These are phyloP conservation scores for Drepana arcuata DNA, from an alignment of 1,140 invertebrate genomes.

Conservation along the genomic window DNA sequence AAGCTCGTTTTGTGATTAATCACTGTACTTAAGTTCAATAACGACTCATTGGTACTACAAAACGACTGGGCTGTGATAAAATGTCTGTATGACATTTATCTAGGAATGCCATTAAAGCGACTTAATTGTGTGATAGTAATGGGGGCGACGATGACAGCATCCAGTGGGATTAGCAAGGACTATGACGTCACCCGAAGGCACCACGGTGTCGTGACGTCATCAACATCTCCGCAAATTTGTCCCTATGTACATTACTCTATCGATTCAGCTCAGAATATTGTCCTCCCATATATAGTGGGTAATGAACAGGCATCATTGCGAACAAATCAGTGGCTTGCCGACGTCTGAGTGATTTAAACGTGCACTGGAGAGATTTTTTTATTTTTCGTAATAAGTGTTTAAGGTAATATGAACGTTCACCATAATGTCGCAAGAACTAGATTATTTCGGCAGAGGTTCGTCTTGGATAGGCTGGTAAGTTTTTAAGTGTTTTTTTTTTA, in stretches of 20 bases:
- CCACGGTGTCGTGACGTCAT: slow-evolving; percentile 44
- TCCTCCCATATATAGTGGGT: slow-evolving; percentile 11
- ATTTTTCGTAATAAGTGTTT: slow-evolving; percentile 4
- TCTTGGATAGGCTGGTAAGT: slow-evolving; percentile 44
- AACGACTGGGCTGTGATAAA: no score
- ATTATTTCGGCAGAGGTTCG: slow-evolving; percentile 30
- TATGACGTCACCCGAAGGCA: slow-evolving; percentile 38
- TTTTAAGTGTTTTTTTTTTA: slow-evolving; percentile 6
- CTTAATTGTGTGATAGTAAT: no score
- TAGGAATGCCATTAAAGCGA: no score
- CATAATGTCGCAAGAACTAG: slow-evolving; percentile 36
- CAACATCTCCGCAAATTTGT: slow-evolving; percentile 8
- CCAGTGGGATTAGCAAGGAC: slow-evolving; percentile 1
- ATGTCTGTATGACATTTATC: no score
- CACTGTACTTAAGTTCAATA: no score
- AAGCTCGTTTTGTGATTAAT: no score
- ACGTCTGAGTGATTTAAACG: slow-evolving; percentile 35
- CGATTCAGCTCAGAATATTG: slow-evolving; percentile 15
- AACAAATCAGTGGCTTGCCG: slow-evolving; percentile 32
- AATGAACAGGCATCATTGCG: slow-evolving; percentile 26
- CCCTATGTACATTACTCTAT: slow-evolving; percentile 25
- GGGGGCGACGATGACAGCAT: slow-evolving; percentile 9
- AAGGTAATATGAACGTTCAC: slow-evolving; percentile 49
- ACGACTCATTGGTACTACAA: no score
- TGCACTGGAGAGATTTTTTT: slow-evolving; percentile 17